A percentile compares a stretch with the other conserved stretches of the same genome.
These are phyloP conservation scores for Phyllostomus hastatus DNA, from an alignment of 2,113 vertebrate genomes.

Conservation along the genomic window DNA sequence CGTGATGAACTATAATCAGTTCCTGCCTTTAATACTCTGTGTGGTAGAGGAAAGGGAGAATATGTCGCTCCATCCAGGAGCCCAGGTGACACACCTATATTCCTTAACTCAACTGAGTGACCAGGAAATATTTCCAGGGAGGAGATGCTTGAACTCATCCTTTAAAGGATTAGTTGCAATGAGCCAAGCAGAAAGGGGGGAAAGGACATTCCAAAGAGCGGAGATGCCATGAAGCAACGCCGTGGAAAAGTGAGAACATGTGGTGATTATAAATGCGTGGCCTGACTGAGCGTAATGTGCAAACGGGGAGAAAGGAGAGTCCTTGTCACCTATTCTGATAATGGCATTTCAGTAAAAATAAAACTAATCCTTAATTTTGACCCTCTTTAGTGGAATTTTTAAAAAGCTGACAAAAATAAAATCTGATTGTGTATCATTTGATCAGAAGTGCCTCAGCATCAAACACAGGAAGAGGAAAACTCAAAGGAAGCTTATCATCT, in stretches of 20 bases:
- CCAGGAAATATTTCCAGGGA: neutral
- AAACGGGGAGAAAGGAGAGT: neutral
- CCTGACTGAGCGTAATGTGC: neutral
- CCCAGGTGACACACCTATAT: neutral
- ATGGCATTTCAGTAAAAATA: neutral
- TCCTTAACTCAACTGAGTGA: neutral
- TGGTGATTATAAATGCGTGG: neutral
- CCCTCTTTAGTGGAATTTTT: neutral
- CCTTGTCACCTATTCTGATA: neutral
- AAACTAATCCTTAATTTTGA: slow-evolving; percentile 7
- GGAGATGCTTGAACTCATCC: neutral
- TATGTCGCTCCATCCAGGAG: neutral
- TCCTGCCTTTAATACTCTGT: neutral
- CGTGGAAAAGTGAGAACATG: neutral
- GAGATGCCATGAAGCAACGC: neutral
- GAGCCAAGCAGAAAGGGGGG: neutral
- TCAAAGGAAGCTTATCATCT: neutral
- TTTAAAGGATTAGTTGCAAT: neutral
- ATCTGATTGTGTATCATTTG: neutral
- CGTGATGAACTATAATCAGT: neutral
- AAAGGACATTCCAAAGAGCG: neutral
- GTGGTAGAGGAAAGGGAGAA: neutral
- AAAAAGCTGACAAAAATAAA: neutral
- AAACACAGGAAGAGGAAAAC: neutral
- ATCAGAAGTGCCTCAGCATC: neutral